A percentile compares a stretch with the other conserved stretches of the same genome.
phyloP scores from a whole-genome alignment of 2,888 invertebrate genomes.

The Cyclophora albipunctata region DNA sequence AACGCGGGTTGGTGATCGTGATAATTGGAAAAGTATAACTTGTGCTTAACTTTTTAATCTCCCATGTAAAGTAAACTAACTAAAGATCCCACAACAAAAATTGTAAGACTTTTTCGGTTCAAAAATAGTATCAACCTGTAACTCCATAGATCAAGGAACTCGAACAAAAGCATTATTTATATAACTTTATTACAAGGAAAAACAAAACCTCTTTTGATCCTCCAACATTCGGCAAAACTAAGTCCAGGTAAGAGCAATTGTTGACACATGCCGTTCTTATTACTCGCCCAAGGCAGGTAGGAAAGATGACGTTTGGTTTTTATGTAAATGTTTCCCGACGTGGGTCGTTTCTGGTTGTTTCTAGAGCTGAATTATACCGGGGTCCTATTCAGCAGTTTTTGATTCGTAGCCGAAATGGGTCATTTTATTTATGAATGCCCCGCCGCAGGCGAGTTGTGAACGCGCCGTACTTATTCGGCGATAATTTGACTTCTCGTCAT shows the following conservation, averaged over 20 bases:
- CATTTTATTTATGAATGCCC: constrained; percentile 24
- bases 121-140: no score
- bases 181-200: not conserved
- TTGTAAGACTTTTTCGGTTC: no score
- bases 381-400: constrained; percentile 25
- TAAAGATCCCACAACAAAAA: no score
- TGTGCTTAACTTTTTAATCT: no score
- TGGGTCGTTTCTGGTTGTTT: constrained; percentile 20
- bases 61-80: no score
- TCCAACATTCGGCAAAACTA: constrained; percentile 15
- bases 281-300: constrained; percentile 22
- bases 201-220: constrained; percentile 9
- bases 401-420: constrained; percentile 23
- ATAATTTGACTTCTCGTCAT: constrained; percentile 16
- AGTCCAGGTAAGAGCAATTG: constrained; percentile 31
- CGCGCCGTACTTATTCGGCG: constrained; percentile 18
- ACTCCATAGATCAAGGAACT: no score
- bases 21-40: no score
- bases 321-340: constrained; percentile 23
- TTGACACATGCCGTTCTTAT: constrained; percentile 37
- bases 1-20: no score
- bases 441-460: constrained; percentile 15
- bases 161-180: no score
- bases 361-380: constrained; percentile 24
- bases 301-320: constrained; percentile 25